phyloP scores from a whole-genome alignment of 2,888 invertebrate species.

The Pycnomerus fuliginosus region DNA sequence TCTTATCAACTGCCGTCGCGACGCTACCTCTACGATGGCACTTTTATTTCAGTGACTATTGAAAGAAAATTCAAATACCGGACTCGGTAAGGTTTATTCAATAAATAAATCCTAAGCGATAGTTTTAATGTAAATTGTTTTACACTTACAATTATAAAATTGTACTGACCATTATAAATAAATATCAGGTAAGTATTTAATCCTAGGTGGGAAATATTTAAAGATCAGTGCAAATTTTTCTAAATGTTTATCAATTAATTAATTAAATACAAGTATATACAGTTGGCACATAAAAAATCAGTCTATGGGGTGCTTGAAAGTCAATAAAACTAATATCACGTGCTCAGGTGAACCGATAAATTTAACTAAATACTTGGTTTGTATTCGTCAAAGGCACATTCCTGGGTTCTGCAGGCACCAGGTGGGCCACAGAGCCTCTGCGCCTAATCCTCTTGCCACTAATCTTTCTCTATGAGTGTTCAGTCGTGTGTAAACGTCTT shows the following conservation, averaged over 20 bases:
- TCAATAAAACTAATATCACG: conserved; percentile 37
- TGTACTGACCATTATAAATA: too few relatives aligned
- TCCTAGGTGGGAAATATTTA: too few relatives aligned
- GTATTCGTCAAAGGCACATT: conserved; percentile 60
- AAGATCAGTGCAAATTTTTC: too few relatives aligned
- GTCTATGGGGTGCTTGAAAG: conserved; percentile 24
- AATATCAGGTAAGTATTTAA: too few relatives aligned
- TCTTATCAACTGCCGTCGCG: conserved; percentile 5
- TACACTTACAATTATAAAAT: too few relatives aligned
- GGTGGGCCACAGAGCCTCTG: conserved; percentile 73
- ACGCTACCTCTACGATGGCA: conserved; percentile 1
- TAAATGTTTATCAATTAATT: too few relatives aligned
- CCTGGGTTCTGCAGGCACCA: conserved; percentile 78
- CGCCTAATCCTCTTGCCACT: conserved; percentile 61
- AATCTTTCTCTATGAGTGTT: conserved; percentile 67
- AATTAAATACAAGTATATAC: too few relatives aligned
- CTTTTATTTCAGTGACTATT: conserved; percentile 1
- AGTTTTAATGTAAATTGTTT: too few relatives aligned
- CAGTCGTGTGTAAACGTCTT: conserved; percentile 68
- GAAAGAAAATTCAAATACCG: neutral
- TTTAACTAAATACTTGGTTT: conserved; percentile 17
- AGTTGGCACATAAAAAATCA: conserved; percentile 22
- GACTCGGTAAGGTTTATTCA: neutral
- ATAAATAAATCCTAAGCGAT: neutral
- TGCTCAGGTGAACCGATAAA: conserved; percentile 19